Conservation (phyloP, 2,888 invertebrate genomes). For the Pteria penguin region DNA sequence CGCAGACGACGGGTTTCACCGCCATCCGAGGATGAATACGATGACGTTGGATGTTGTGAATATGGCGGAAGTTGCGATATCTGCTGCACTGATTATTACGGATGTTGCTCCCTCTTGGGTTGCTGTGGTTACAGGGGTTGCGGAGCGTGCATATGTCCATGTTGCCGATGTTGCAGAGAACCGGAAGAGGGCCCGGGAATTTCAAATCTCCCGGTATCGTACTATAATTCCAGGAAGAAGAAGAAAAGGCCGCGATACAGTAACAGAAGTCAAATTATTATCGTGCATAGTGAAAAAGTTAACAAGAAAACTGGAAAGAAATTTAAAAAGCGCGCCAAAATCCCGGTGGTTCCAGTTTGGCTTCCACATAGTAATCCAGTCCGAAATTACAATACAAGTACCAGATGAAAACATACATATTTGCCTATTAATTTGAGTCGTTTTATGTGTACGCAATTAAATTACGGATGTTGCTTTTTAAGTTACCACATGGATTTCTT, state of each 20-base stretch:
- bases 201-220: constrained; percentile 17
- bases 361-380: constrained; percentile 36
- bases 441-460: too few species aligned
- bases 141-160: constrained; percentile 22
- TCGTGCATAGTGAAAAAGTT: background rate
- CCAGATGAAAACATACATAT: too few species aligned
- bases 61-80: constrained; percentile 27
- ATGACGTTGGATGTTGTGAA: constrained; percentile 27
- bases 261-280: background rate
- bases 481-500: too few species aligned
- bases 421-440: too few species aligned
- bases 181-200: constrained; percentile 29
- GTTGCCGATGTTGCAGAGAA: constrained; percentile 36
- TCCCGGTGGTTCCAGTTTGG: constrained; percentile 26
- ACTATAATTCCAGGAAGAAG: background rate
- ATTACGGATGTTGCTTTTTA: too few species aligned
- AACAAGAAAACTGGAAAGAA: background rate
- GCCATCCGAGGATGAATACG: background rate
- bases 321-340: constrained; percentile 20
- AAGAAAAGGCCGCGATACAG: background rate
- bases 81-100: constrained; percentile 34
- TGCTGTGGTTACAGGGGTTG: constrained; percentile 33
- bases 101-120: constrained; percentile 31
- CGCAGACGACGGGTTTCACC: background rate
- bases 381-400: constrained; percentile 39